phyloP scores from a whole-genome alignment of 2,797 vertebrate species.

The Leptatherina wallacei region DNA sequence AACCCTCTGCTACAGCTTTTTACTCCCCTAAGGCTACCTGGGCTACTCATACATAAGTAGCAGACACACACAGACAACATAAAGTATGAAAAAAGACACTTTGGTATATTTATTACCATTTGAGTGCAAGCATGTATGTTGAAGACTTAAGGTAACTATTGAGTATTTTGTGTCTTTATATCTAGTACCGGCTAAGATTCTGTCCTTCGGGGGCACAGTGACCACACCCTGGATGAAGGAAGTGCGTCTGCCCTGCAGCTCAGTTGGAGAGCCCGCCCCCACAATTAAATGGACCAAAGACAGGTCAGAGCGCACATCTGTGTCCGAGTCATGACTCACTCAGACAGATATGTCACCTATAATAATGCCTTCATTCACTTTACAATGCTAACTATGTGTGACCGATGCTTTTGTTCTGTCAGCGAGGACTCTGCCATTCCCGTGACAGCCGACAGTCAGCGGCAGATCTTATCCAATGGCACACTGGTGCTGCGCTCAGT shows the following conservation, averaged over 20 bases:
- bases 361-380: neutral
- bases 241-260: conserved; percentile 93
- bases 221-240: conserved; percentile 99
- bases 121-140: conserved; percentile 11
- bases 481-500: conserved; percentile 94
- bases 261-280: conserved; percentile 93
- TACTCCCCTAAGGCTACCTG: conserved; percentile 40
- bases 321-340: conserved; percentile 16
- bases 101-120: neutral
- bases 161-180: neutral
- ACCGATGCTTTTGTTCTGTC: conserved; percentile 10
- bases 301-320: conserved; percentile 83
- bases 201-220: conserved; percentile 96
- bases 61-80: conserved; percentile 29
- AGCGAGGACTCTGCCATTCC: conserved; percentile 95
- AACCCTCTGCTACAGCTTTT: conserved; percentile 36
- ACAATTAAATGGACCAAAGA: conserved; percentile 99
- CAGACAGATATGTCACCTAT: neutral
- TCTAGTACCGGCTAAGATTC: conserved; percentile 95
- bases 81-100: conserved; percentile 13
- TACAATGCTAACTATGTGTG: conserved; percentile 19
- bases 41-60: conserved; percentile 38
- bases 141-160: neutral
- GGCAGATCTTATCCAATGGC: conserved; percentile 92
- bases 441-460: conserved; percentile 90